Conservation (phyloP, 2,888 invertebrate genomes). For the Coenonympha glycerion region DNA sequence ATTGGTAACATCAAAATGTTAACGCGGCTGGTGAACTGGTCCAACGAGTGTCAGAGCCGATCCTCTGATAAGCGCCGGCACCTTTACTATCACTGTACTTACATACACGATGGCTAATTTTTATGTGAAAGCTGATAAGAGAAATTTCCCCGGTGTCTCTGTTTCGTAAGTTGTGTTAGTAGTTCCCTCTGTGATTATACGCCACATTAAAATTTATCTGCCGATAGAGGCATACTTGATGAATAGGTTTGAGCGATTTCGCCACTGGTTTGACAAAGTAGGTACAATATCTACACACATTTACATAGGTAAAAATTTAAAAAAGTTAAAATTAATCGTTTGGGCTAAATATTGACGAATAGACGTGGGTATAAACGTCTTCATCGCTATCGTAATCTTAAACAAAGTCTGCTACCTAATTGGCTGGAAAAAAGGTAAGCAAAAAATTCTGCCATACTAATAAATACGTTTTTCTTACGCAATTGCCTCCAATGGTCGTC, state of each 20-base stretch:
- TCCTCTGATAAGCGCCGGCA: constrained; percentile 42
- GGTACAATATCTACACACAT: not conserved
- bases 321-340: too few relatives aligned
- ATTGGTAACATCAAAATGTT: constrained; percentile 66
- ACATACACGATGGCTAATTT: constrained; percentile 16
- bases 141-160: not conserved
- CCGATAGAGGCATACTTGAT: not conserved
- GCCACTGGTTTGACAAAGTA: not conserved
- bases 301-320: too few relatives aligned
- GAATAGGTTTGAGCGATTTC: too few relatives aligned
- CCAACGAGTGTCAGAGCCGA: constrained; percentile 40
- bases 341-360: too few relatives aligned
- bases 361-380: too few relatives aligned
- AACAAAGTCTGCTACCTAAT: too few relatives aligned
- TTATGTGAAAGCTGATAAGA: constrained; percentile 16
- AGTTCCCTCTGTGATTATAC: constrained; percentile 1
- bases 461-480: too few relatives aligned
- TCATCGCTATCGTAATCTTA: too few relatives aligned
- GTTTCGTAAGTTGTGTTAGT: constrained; percentile 12
- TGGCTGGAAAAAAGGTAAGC: too few relatives aligned
- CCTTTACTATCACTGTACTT: constrained; percentile 43
- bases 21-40: constrained; percentile 53
- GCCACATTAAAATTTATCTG: not conserved
- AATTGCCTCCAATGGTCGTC: too few relatives aligned
- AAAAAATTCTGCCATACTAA: too few relatives aligned